These are phyloP conservation scores for Geotria australis DNA, from an alignment of 2,797 vertebrate species.

Conservation along the genomic window DNA sequence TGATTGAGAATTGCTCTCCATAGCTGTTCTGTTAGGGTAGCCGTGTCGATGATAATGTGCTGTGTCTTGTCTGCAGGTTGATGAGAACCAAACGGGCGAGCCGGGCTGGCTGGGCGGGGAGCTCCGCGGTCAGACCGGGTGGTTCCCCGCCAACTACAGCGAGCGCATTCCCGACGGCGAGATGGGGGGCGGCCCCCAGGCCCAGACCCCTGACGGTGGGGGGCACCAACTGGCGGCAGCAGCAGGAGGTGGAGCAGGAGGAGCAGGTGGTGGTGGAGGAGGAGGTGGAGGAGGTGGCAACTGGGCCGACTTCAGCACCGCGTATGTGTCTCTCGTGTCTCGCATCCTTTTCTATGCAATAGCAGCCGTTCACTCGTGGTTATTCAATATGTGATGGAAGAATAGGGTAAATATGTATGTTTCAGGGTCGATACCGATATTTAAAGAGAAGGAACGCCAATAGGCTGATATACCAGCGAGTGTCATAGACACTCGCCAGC, in stretches of 20 bases:
- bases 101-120: constrained; percentile 91
- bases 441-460: no score
- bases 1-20: no score
- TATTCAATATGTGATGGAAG: no score
- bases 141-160: constrained; percentile 94
- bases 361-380: neutral
- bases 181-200: constrained; percentile 21
- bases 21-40: no score
- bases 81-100: constrained; percentile 85
- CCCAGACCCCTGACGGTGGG: no score
- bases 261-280: constrained; percentile 10
- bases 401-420: no score
- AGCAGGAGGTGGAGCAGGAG: no score
- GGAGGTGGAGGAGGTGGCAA: constrained; percentile 42
- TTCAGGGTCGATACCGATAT: no score
- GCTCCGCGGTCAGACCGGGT: constrained; percentile 64
- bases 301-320: constrained; percentile 96
- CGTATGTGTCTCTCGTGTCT: constrained; percentile 20
- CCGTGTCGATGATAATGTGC: no score
- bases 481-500: no score
- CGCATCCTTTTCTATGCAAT: neutral
- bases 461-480: no score
- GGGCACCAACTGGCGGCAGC: no score
- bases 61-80: constrained; percentile 26
- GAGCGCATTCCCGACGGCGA: constrained; percentile 48